Base-by-base conservation (phyloP, 2,888 invertebrate genomes). In the Lumbricus terrestris region DNA sequence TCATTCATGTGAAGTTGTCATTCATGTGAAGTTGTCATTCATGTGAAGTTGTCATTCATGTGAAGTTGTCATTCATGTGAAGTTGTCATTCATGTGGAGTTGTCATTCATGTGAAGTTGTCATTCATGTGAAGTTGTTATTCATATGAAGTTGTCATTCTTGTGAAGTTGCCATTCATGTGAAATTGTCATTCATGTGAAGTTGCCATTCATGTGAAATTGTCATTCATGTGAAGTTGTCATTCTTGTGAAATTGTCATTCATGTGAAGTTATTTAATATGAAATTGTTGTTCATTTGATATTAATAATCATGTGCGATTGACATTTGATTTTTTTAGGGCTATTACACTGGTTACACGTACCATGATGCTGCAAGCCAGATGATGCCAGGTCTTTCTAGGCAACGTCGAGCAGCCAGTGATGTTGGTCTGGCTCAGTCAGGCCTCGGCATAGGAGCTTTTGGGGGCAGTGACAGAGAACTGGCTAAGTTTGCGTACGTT, bases 1-100 rank as follows among this genome's bases (percentile, higher is more conserved):
- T 85, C n/a, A n/a, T 37, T 85, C 6, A 1, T 37, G 34, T 23
- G n/a, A 88, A 88, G 34, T 34, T 85, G 85, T 23, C 3, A 8
- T 34, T 35, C 85, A 37, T 23, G 18, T 15, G 20, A 37, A n/a
- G 16, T n/a, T n/a, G 20, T 15, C 23, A 38, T 11, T 37, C 35
- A 8, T 91, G 93, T 69, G 69, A 69, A 69, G 8, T 29, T 29
- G 69, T 35, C 37, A 85, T 34, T 85, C n/a, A n/a, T n/a, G n/a
- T n/a, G n/a, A n/a, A n/a, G 29, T n/a, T 69, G 69, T 69, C n/a
- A 69, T 35, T 88, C 23, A 34, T 33, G 23, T 29, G 88, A 35
- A 88, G 2, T 85, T 35, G 18, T 37, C 23, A 16, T 23, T 85
- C 8, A 8, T 20, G 33, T 85, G 37, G 33, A 37, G 11, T 85